These are phyloP conservation scores for Cyphomyrus plagiostoma DNA, from an alignment of 2,113 vertebrate species.

Conservation along the genomic window DNA sequence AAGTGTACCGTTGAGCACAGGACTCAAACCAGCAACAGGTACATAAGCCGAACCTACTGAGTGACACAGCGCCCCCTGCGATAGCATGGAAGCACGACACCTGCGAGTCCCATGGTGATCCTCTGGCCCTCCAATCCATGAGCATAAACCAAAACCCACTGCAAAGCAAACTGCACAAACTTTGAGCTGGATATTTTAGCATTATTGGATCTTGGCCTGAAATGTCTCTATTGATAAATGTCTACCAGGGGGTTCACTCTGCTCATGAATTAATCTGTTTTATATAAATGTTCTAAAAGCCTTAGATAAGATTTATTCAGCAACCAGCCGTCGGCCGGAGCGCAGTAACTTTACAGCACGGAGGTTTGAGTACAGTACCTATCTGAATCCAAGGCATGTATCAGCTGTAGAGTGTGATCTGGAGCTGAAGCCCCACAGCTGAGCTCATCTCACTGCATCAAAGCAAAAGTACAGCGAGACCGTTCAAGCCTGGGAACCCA, in stretches of 20 bases:
- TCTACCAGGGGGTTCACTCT: not conserved
- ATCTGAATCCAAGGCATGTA: not conserved
- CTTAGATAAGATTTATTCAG: not conserved
- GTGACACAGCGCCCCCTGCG: not conserved
- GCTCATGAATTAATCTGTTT: not conserved
- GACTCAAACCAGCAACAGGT: not conserved
- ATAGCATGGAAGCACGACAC: not conserved
- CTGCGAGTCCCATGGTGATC: too few relatives aligned
- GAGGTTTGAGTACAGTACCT: not conserved
- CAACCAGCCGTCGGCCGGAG: not conserved
- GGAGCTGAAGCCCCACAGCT: not conserved
- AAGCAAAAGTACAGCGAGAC: not conserved
- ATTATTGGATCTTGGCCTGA: not conserved
- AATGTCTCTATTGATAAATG: not conserved
- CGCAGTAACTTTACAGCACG: not conserved
- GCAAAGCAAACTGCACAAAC: not conserved
- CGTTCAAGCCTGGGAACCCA: not conserved
- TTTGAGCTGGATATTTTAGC: not conserved
- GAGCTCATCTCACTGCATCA: not conserved
- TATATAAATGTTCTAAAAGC: not conserved
- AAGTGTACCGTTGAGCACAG: not conserved
- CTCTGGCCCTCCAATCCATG: not conserved
- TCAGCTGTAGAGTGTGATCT: not conserved
- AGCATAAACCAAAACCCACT: not conserved
- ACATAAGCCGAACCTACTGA: not conserved